Evolutionary conservation across 2,797 vertebrate genomes (phyloP).

Genomic region (Squalus acanthias): DNA sequence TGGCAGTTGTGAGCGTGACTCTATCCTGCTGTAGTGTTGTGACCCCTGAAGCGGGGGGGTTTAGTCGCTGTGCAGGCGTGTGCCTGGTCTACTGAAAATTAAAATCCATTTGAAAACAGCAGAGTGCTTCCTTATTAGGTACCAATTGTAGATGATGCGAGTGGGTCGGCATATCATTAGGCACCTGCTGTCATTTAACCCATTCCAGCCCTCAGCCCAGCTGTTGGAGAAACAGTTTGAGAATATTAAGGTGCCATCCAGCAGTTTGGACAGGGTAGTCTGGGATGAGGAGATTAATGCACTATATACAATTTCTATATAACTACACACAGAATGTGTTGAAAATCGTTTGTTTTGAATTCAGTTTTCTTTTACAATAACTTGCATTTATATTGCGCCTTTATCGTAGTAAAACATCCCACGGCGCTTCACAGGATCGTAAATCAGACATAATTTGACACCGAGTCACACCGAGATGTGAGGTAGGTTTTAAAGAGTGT

Average conservation of each 20-base stretch:
- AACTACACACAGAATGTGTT: neutral
- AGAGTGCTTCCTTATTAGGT: conserved; percentile 15
- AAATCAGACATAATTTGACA: neutral
- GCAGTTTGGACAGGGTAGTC: neutral
- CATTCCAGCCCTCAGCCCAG: neutral
- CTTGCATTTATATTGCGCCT: neutral
- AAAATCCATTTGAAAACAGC: conserved; percentile 27
- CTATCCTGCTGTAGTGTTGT: neutral
- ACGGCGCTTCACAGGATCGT: neutral
- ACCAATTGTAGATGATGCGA: neutral
- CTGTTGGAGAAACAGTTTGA: neutral
- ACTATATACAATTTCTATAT: neutral
- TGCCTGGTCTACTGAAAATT: neutral
- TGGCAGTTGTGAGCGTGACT: neutral
- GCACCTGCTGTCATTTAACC: neutral
- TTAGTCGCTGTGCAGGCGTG: neutral
- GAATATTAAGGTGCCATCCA: neutral
- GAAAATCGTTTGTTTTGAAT: neutral
- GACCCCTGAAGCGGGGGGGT: neutral
- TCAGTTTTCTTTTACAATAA: neutral
- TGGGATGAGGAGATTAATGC: neutral
- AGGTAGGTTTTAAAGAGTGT: neutral
- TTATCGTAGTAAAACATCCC: neutral
- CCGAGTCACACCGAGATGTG: neutral
- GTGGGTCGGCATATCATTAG: conserved; percentile 24